Evolutionary conservation across 2,797 vertebrate species (phyloP).

Genomic region (Eremophila alpestris): DNA sequence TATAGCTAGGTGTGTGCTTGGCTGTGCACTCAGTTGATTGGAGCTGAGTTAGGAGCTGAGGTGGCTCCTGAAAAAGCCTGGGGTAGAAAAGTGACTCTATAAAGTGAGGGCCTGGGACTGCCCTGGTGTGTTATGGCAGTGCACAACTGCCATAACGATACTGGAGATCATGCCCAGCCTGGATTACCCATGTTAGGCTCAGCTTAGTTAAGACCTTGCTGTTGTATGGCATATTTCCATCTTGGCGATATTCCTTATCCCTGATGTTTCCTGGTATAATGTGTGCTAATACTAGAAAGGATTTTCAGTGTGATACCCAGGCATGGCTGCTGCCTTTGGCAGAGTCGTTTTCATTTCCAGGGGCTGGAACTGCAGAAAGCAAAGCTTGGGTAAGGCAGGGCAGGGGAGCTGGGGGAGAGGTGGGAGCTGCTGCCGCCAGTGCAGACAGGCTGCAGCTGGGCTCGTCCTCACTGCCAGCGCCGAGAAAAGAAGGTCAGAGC

Average conservation of each 20-base stretch:
- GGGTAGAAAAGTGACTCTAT: neutral
- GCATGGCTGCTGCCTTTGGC: neutral
- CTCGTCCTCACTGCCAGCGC: neutral
- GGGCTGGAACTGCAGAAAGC: neutral
- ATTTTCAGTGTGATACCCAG: neutral
- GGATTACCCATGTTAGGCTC: neutral
- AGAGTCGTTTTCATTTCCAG: neutral
- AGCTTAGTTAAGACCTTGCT: neutral
- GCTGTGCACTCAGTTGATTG: neutral
- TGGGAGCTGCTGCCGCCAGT: neutral
- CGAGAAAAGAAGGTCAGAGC: neutral
- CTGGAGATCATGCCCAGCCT: neutral
- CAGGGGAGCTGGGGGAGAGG: neutral
- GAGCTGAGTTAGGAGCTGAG: rapidly evolving
- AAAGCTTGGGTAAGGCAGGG: neutral
- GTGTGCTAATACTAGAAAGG: neutral
- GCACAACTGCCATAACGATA: rapidly evolving
- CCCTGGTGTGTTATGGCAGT: neutral
- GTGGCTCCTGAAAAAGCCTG: neutral
- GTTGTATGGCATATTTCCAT: neutral
- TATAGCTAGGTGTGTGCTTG: neutral
- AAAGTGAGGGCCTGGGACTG: rapidly evolving
- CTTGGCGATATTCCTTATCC: neutral
- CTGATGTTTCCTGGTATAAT: neutral
- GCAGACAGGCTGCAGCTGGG: neutral